Percentiles rank a stretch among this genome's conserved stretches.
These are phyloP conservation scores for Benthosema pterotum DNA, from an alignment of 2,797 vertebrate species.

Conservation along the genomic window DNA sequence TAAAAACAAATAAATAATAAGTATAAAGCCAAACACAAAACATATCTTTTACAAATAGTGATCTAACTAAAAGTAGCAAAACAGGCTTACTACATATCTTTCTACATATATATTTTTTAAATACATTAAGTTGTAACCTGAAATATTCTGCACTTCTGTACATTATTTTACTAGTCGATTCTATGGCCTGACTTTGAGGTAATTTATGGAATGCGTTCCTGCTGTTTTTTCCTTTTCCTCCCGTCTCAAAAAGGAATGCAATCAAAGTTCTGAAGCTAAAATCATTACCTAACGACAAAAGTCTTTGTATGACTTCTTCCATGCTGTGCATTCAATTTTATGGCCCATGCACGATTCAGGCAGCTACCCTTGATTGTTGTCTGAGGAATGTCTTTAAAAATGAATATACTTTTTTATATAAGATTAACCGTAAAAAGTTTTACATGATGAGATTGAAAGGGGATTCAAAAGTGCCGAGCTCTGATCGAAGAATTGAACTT, in stretches of 20 bases:
- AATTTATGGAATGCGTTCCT: constrained; percentile 65
- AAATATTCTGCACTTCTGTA: constrained; percentile 39
- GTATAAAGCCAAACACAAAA: not conserved
- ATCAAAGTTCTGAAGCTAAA: constrained; percentile 72
- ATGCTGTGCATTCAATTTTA: constrained; percentile 55
- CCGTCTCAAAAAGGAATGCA: constrained; percentile 63
- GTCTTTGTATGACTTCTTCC: constrained; percentile 61
- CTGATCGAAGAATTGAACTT: not conserved
- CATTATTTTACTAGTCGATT: constrained; percentile 40
- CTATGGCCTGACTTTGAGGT: constrained; percentile 51
- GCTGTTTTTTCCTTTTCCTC: constrained; percentile 76
- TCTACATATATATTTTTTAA: constrained; percentile 29
- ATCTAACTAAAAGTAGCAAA: not conserved
- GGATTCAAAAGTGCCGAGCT: constrained; percentile 28
- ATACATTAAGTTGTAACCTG: constrained; percentile 11
- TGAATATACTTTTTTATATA: constrained; percentile 17
- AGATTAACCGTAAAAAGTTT: constrained; percentile 39
- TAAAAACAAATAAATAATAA: constrained; percentile 47
- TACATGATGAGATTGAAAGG: constrained; percentile 33
- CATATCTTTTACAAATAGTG: constrained; percentile 11
- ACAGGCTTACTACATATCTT: constrained; percentile 25
- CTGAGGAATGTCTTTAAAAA: not conserved
- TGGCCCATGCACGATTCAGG: constrained; percentile 27
- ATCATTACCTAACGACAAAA: constrained; percentile 76
- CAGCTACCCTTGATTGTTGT: constrained; percentile 37